These are phyloP conservation scores for Tokudaia muenninki DNA, from an alignment of 2,797 vertebrate species.

Conservation along the genomic window DNA sequence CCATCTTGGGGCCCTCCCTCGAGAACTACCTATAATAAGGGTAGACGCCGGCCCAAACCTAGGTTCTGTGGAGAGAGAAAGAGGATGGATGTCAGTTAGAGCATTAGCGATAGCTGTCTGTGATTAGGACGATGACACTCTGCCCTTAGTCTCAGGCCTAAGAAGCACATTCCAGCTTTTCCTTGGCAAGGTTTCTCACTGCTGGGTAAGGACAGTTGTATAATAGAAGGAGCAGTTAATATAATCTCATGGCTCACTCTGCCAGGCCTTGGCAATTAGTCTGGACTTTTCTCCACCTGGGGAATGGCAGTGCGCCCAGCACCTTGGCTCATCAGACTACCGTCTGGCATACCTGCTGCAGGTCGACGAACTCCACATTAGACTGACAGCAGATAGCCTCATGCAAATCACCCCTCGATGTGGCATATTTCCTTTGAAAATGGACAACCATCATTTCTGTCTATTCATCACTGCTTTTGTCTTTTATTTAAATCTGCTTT, in stretches of 20 bases:
- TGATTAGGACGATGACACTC: not conserved
- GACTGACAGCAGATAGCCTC: constrained; percentile 59
- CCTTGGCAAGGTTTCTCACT: constrained; percentile 25
- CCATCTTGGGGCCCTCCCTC: not conserved
- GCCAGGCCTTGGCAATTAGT: constrained; percentile 70
- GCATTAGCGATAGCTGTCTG: not conserved
- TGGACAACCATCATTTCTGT: not conserved
- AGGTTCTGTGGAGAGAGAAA: not conserved
- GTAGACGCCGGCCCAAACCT: not conserved
- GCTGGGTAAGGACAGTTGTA: constrained; percentile 62
- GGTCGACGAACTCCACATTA: constrained; percentile 57
- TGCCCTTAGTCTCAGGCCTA: not conserved
- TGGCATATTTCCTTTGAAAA: constrained; percentile 53
- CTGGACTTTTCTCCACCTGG: constrained; percentile 68
- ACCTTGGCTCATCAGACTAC: constrained; percentile 60
- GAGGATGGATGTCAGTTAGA: not conserved
- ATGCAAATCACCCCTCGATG: constrained; percentile 8
- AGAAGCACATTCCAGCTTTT: not conserved
- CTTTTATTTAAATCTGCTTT: constrained; percentile 12
- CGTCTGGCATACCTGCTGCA: constrained; percentile 75
- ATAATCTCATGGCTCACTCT: constrained; percentile 49
- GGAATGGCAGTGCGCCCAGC: constrained; percentile 74
- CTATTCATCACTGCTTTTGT: not conserved
- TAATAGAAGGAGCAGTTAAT: constrained; percentile 70
- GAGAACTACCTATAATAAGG: not conserved